Evolutionary conservation across 2,797 vertebrate genomes (phyloP), one percentile per base, ranked within the genome.

Genomic region (Pipistrellus pygmaeus): DNA sequence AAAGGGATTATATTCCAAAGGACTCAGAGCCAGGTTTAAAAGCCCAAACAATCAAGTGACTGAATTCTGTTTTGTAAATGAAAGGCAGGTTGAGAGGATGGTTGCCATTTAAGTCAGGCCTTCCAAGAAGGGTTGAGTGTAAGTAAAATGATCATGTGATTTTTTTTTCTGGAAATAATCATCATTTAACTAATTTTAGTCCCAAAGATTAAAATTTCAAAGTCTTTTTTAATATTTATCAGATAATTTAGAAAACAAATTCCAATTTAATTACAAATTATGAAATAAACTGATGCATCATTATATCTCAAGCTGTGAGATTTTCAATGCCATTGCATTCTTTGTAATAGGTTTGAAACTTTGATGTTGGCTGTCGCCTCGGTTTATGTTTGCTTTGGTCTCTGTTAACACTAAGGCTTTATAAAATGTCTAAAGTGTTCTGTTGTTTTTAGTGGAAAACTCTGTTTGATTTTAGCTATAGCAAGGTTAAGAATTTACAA

Each of bases 261-360:
- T 93, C 72, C 25, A 88, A 78, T 95, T 93, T 93, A 93, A 96
- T 95, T 94, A 25, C 12, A 94, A 87, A 69, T 91, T 83, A 72
- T 94, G 32, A 95, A 87, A 76, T 85, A 71, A 94, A 80, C 10
- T 93, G 55, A 87, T 88, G 23, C 38, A 91, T 90, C 46, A 23
- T 51, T 94, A 7, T 86, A 71, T 84, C 60, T 90, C 69, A 84
- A 60, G 10, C 71, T 76, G 93, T 71, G 57, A n/a, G 73, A 86
- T 90, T 97, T 96, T 97, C 85, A 97, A 88, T 35, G 85, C n/a
- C 46, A 89, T 44, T 80, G 75, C 64, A 57, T 85, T 94, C 66
- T 80, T 85, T 84, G 88, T 86, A 93, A 90, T 80, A 69, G 35
- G 27, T 83, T 95, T 95, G 81, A 82, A 89, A 96, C 21, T 85